Percentiles rank a stretch among this genome's conserved stretches.
Evolutionary conservation across 1,140 invertebrate genomes (phyloP).

Genomic region (Babylonia areolata): DNA sequence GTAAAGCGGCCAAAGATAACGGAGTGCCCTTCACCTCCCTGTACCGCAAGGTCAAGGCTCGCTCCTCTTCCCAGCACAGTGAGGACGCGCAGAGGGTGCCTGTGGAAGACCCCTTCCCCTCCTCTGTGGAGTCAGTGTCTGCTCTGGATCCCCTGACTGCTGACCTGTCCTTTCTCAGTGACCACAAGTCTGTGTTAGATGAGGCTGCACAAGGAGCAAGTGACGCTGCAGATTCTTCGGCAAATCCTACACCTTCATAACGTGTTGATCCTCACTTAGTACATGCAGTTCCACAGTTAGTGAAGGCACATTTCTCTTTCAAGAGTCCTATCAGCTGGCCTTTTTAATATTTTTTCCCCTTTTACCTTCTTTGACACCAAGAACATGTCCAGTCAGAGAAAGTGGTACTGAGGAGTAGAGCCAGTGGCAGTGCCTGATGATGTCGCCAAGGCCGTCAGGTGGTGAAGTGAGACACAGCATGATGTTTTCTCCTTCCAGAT

Average conservation of each 20-base stretch:
- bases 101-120: neutral
- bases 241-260: neutral
- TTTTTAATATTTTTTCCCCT: too few relatives aligned
- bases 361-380: too few relatives aligned
- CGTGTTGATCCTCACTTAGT: neutral
- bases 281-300: neutral
- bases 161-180: neutral
- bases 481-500: constrained; percentile 28
- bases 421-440: neutral
- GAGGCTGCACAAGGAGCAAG: neutral
- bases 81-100: neutral
- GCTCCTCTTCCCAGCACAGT: neutral
- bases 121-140: neutral
- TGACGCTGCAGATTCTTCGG: neutral
- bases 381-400: too few relatives aligned
- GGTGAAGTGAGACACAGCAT: constrained; percentile 5
- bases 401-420: neutral
- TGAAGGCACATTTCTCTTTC: neutral
- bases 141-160: neutral
- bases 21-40: constrained; percentile 11
- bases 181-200: neutral
- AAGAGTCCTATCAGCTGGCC: neutral
- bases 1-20: constrained; percentile 7
- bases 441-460: too few relatives aligned
- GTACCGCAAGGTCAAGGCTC: constrained; percentile 15